Conservation (phyloP, 2,113 vertebrate species). For the Saguinus imperator region DNA sequence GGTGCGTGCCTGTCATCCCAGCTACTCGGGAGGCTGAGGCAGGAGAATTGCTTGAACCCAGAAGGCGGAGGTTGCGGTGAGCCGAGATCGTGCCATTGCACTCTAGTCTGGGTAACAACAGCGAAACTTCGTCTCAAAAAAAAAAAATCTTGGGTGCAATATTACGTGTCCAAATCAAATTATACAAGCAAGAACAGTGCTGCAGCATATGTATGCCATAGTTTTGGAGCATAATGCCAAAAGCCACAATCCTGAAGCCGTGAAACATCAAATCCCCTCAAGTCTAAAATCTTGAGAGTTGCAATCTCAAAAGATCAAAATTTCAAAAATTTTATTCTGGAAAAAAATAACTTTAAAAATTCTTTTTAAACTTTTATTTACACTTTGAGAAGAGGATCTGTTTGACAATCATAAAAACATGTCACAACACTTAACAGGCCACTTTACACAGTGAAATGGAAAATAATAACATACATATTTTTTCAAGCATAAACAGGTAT, state of each 20-base stretch:
- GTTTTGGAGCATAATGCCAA: not conserved
- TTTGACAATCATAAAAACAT: not conserved
- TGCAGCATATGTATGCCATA: not conserved
- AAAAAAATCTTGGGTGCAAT: not conserved
- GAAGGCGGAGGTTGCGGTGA: too few relatives aligned
- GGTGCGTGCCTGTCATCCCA: too few relatives aligned
- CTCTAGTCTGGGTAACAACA: too few relatives aligned
- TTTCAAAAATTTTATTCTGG: not conserved
- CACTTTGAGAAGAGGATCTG: not conserved
- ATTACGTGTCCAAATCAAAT: not conserved
- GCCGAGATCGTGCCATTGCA: too few relatives aligned
- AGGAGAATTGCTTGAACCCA: too few relatives aligned
- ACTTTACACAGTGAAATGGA: not conserved
- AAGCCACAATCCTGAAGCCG: not conserved
- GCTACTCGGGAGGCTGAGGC: too few relatives aligned
- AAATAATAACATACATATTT: not conserved
- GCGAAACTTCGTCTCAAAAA: too few relatives aligned
- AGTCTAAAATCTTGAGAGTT: not conserved
- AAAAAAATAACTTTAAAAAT: not conserved
- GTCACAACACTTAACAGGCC: not conserved
- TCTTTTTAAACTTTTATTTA: not conserved
- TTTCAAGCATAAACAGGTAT: not conserved
- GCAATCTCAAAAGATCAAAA: not conserved
- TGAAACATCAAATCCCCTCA: not conserved
- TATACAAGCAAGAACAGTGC: not conserved